Conservation (phyloP, 1,140 invertebrate genomes). For the Dryas iulia region DNA sequence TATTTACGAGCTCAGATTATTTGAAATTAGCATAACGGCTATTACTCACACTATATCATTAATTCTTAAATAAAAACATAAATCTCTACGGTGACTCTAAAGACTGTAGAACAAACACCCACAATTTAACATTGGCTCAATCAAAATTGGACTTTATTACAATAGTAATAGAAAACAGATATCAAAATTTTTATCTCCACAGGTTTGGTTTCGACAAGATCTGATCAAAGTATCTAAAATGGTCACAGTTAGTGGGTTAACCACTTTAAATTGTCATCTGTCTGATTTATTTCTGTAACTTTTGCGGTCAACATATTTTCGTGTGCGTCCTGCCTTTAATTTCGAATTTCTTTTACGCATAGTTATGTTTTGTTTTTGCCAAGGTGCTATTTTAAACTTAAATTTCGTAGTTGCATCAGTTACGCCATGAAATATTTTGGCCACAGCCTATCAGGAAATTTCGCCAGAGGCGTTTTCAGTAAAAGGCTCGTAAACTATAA, state of each 20-base stretch:
- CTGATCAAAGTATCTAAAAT: slow-evolving; percentile 80
- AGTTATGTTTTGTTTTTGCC: slow-evolving; percentile 21
- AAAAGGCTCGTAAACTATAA: slow-evolving; percentile 73
- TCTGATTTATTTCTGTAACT: slow-evolving; percentile 81
- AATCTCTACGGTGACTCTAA: slow-evolving; percentile 69
- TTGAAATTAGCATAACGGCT: slow-evolving; percentile 76
- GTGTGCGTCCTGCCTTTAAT: slow-evolving; percentile 46
- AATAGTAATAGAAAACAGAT: slow-evolving; percentile 34
- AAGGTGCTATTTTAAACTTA: slow-evolving; percentile 7
- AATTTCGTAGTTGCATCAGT: background rate
- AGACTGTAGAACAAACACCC: slow-evolving; percentile 75
- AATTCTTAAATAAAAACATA: slow-evolving; percentile 80
- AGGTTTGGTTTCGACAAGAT: slow-evolving; percentile 75
- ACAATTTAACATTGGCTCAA: slow-evolving; percentile 41
- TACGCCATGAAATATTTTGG: slow-evolving; percentile 8
- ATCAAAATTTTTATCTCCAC: slow-evolving; percentile 33
- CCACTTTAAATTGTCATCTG: slow-evolving; percentile 82
- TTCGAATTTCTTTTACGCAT: slow-evolving; percentile 34
- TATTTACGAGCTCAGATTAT: slow-evolving; percentile 64
- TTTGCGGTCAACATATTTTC: slow-evolving; percentile 77
- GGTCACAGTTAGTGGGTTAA: slow-evolving; percentile 81
- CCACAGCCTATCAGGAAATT: slow-evolving; percentile 27
- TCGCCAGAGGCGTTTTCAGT: slow-evolving; percentile 61
- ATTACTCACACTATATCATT: slow-evolving; percentile 75
- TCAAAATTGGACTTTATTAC: slow-evolving; percentile 52